Percentiles rank a stretch among this genome's conserved stretches.
Conservation (phyloP, 2,113 vertebrate genomes). For the Lepus americanus region DNA sequence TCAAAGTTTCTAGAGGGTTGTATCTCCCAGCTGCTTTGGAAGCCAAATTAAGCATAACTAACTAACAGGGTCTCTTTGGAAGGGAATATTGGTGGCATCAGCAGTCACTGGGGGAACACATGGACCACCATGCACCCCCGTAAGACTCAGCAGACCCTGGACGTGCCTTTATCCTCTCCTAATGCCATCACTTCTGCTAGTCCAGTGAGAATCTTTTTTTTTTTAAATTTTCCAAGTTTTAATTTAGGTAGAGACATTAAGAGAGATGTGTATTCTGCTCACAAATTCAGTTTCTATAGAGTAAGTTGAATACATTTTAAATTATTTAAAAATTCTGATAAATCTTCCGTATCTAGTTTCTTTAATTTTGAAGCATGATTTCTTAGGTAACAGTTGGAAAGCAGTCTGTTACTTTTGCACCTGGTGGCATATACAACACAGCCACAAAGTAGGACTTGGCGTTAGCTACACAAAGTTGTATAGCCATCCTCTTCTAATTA, state of each 20-base stretch:
- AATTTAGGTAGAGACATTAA: conserved; percentile 11
- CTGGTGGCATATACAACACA: neutral
- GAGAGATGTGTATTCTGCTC: neutral
- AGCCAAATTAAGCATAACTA: conserved; percentile 57
- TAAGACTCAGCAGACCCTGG: neutral
- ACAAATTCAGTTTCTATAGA: neutral
- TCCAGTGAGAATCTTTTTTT: neutral
- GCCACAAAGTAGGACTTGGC: neutral
- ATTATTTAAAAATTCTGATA: neutral
- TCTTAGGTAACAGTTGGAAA: neutral
- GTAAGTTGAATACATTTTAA: neutral
- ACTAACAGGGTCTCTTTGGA: conserved; percentile 69
- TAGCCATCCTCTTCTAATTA: neutral
- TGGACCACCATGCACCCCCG: neutral
- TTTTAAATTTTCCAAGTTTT: conserved; percentile 26
- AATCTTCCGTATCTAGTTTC: neutral
- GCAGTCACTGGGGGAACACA: neutral
- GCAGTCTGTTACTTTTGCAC: neutral
- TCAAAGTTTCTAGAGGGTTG: conserved; percentile 74
- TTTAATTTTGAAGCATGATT: neutral
- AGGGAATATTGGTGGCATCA: neutral
- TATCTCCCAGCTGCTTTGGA: conserved; percentile 71
- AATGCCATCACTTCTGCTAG: neutral
- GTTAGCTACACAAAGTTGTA: neutral
- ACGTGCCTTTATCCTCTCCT: neutral